These are phyloP conservation scores for Dipodomys spectabilis DNA, from an alignment of 2,113 vertebrate species.

Conservation along the genomic window DNA sequence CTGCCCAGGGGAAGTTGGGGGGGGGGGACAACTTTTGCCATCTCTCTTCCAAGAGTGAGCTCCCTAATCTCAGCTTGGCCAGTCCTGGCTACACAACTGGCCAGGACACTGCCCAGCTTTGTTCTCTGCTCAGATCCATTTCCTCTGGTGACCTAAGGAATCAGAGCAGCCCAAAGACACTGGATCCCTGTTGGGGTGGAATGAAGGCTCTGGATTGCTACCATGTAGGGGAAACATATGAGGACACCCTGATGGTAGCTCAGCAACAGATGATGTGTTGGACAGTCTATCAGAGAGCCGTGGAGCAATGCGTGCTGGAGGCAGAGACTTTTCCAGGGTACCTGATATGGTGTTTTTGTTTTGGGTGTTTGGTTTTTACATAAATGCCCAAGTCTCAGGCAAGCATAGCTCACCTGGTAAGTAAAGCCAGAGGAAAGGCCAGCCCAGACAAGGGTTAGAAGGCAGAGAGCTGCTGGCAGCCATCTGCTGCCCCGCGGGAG, in stretches of 20 bases:
- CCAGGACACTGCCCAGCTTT: conserved; percentile 57
- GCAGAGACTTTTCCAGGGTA: neutral
- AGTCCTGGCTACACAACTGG: neutral
- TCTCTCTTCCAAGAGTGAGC: neutral
- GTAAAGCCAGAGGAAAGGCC: neutral
- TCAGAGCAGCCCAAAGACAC: conserved; percentile 67
- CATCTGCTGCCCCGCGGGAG: neutral
- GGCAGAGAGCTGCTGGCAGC: neutral
- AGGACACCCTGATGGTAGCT: neutral
- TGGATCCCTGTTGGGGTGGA: neutral
- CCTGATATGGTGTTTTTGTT: neutral
- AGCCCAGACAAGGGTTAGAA: neutral
- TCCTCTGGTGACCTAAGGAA: conserved; percentile 64
- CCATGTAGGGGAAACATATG: neutral
- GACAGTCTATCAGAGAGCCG: neutral
- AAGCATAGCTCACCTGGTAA: neutral
- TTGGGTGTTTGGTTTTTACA: no score
- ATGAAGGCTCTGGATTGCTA: neutral
- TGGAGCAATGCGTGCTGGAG: neutral
- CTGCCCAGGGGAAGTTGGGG: neutral
- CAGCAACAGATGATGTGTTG: neutral
- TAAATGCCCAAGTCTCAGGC: neutral
- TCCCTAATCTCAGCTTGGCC: neutral
- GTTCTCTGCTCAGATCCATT: conserved; percentile 69
- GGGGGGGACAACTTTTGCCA: neutral